A percentile compares a stretch with the other conserved stretches of the same genome.
These are phyloP conservation scores for Drosophila limbata DNA, from an alignment of 2,888 invertebrate genomes.

Conservation along the genomic window DNA sequence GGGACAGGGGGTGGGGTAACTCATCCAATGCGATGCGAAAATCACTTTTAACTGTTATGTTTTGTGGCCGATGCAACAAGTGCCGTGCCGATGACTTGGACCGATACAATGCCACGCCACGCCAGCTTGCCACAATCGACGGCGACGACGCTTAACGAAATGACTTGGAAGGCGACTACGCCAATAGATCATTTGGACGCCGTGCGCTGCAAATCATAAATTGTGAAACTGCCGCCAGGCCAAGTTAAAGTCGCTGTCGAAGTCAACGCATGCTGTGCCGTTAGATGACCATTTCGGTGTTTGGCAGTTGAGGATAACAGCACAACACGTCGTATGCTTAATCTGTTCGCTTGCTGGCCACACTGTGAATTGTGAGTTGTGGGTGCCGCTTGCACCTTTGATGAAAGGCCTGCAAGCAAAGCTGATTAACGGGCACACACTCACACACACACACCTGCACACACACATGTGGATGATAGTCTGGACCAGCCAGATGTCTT, in stretches of 20 bases:
- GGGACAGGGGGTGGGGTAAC: background rate
- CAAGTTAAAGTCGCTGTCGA: slow-evolving; percentile 24
- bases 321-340: slow-evolving; percentile 77
- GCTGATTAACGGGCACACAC: slow-evolving; percentile 71
- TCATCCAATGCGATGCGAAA: slow-evolving; percentile 45
- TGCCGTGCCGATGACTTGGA: slow-evolving; percentile 33
- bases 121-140: background rate
- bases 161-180: slow-evolving; percentile 47
- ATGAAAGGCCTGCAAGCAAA: slow-evolving; percentile 74
- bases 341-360: slow-evolving; percentile 53
- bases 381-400: slow-evolving; percentile 71
- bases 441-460: slow-evolving; percentile 29
- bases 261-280: slow-evolving; percentile 63
- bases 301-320: slow-evolving; percentile 48
- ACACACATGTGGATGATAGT: slow-evolving; percentile 25
- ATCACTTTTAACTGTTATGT: slow-evolving; percentile 69
- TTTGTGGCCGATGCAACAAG: slow-evolving; percentile 64
- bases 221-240: slow-evolving; percentile 53
- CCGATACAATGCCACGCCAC: slow-evolving; percentile 11
- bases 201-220: slow-evolving; percentile 77
- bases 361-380: slow-evolving; percentile 30
- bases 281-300: slow-evolving; percentile 44
- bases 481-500: slow-evolving; percentile 66
- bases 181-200: slow-evolving; percentile 76
- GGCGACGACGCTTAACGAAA: slow-evolving; percentile 29